These are phyloP conservation scores for Mormoops blainvillei DNA, from an alignment of 2,113 vertebrate species.

Conservation along the genomic window DNA sequence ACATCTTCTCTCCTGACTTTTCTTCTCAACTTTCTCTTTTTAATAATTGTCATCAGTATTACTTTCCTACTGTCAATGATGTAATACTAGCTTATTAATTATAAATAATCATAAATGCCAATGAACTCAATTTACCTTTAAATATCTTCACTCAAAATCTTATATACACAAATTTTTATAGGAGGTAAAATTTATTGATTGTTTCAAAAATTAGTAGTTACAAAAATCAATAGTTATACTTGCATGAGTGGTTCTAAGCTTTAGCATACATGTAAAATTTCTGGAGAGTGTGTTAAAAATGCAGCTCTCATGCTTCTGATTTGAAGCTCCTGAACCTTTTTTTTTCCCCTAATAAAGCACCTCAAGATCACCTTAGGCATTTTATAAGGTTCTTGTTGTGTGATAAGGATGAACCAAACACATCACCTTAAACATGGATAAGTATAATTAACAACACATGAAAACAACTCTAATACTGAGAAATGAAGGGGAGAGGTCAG, in stretches of 20 bases:
- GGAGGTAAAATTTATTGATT: background rate
- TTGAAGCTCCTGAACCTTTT: background rate
- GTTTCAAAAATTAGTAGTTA: background rate
- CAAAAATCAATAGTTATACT: background rate
- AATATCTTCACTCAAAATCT: background rate
- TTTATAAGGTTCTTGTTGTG: background rate
- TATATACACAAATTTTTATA: background rate
- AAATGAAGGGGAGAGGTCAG: background rate
- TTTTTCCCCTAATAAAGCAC: background rate
- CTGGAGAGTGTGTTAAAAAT: background rate
- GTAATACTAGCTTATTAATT: background rate
- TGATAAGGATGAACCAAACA: background rate
- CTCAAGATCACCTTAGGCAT: background rate
- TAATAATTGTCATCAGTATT: background rate
- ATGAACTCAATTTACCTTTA: background rate
- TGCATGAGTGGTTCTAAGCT: background rate
- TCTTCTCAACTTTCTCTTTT: background rate
- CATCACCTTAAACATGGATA: background rate
- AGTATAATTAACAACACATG: background rate
- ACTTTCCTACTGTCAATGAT: background rate
- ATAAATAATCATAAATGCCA: background rate
- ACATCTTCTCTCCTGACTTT: background rate
- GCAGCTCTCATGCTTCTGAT: background rate
- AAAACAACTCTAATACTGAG: background rate
- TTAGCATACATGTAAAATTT: background rate